phyloP scores from a whole-genome alignment of 2,113 vertebrate genomes.

The Cynoglossus semilaevis region DNA sequence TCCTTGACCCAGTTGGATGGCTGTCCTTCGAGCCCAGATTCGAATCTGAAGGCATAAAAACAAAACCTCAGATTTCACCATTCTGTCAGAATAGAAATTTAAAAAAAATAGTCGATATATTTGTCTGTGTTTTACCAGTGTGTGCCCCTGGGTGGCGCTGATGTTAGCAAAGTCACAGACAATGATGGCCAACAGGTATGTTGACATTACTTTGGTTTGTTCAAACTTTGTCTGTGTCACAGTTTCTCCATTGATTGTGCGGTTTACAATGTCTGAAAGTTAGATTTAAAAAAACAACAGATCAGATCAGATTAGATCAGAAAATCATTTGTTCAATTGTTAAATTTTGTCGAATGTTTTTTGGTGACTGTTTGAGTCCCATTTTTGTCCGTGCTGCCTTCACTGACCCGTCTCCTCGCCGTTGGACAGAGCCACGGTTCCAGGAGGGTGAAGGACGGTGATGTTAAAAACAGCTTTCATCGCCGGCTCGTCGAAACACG shows the following conservation, averaged over 20 bases:
- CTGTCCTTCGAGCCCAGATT: conserved; percentile 85
- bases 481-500: conserved; percentile 88
- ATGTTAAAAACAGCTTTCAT: conserved; percentile 86
- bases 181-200: conserved; percentile 86
- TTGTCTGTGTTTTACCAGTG: conserved; percentile 65
- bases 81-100: no score
- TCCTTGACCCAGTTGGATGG: conserved; percentile 69
- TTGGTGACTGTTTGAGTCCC: no score
- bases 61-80: neutral
- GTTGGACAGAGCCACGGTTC: conserved; percentile 80
- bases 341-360: no score
- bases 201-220: conserved; percentile 84
- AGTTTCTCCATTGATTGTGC: accelerated
- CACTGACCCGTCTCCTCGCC: conserved; percentile 76
- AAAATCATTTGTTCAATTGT: no score
- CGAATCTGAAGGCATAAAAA: conserved; percentile 76
- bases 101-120: neutral
- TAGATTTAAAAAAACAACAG: neutral
- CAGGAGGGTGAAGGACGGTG: conserved; percentile 71
- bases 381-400: neutral
- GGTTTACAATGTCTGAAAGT: conserved; percentile 46
- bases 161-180: conserved; percentile 70
- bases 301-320: neutral
- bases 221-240: conserved; percentile 72
- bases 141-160: accelerated